These are phyloP conservation scores for Astreopora myriophthalma DNA, from an alignment of 64 coral and sea anemone genomes.

Conservation along the genomic window DNA sequence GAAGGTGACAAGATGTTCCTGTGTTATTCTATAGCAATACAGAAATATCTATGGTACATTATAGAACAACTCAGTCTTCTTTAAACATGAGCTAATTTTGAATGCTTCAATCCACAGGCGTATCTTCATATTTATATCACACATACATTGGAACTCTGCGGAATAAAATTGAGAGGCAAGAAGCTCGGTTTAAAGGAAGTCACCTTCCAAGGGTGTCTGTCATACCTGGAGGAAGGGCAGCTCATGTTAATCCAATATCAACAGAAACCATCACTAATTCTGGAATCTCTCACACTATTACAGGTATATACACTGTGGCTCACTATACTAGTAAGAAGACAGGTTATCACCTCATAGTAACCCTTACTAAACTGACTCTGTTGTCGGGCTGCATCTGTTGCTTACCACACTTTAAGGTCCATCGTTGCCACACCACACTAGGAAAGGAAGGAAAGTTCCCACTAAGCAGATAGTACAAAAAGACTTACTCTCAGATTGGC, in stretches of 20 bases:
- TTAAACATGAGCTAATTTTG: background rate
- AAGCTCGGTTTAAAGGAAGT: conserved; percentile 76
- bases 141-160: conserved; percentile 84
- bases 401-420: no score
- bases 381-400: no score
- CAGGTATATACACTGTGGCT: conserved; percentile 57
- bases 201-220: conserved; percentile 21
- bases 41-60: background rate
- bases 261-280: conserved; percentile 23
- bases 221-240: background rate
- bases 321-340: no score
- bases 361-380: no score
- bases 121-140: conserved; percentile 66
- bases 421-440: no score
- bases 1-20: conserved; percentile 40
- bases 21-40: background rate
- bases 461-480: no score
- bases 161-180: conserved; percentile 88
- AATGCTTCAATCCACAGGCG: conserved; percentile 39
- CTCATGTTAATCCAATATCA: conserved; percentile 9
- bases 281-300: conserved; percentile 90
- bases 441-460: no score
- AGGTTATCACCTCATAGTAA: no score
- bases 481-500: no score
- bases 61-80: background rate